Evolutionary conservation across 2,797 vertebrate genomes (phyloP), one percentile per base, ranked within the genome.

Genomic region (Cottoperca gobio): DNA sequence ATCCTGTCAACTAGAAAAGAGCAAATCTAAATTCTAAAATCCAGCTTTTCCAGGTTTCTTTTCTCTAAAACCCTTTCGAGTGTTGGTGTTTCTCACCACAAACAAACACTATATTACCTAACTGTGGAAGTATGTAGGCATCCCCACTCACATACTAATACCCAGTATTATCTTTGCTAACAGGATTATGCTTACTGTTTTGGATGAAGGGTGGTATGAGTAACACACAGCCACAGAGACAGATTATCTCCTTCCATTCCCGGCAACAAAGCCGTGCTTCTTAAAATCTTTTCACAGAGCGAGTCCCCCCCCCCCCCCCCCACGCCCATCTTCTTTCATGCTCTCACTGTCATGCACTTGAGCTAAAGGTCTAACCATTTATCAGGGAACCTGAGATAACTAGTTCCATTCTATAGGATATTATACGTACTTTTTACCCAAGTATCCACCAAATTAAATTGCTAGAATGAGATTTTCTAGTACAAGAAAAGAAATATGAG

Each of bases 111-210:
- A 5, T 33, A 67, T 70, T 76, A 78, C 63, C 61, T 37, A 78
- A 50, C 70, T 70, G 52, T 33, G 49, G 69, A 50, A 46, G 48
- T 40, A 62, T 16, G 46, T 52, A 73, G 81, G 86, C 57, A 70
- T 66, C 73, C 49, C 50, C 76, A 62, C 81, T 78, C 77, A 65
- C n/a, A 1, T 24, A 65, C 68, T 84, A 88, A 90, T 86, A 76
- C 77, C 65, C 48, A 9, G 77, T 55, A 85, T 86, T 89, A 87
- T 89, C 83, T 85, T 73, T 72, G 76, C 86, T 91, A 91, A 93
- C 86, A 87, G 86, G 88, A 91, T 93, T 83, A 86, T 19, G 60
- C 81, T 78, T 73, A 68, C 86, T 74, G 84, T 86, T 88, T 86
- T 58, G 82, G 82, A 84, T 78, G 88, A 83, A 72, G 84, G 77